Evolutionary conservation across 2,113 vertebrate species (phyloP).

Genomic region (rat (Rattus norvegicus)): DNA sequence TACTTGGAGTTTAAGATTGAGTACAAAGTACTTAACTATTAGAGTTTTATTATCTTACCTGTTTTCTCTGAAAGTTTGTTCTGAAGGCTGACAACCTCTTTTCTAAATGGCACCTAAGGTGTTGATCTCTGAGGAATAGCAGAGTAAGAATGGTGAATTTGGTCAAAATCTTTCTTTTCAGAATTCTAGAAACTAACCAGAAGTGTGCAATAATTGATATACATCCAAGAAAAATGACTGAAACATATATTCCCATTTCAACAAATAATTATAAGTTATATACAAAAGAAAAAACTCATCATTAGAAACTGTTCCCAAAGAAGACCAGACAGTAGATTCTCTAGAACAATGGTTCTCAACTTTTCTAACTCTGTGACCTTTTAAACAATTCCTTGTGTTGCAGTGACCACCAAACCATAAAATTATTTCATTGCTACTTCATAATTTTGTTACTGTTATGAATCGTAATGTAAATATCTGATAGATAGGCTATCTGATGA

Average conservation of each 20-base stretch:
- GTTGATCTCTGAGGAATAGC: not conserved
- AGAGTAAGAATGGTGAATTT: not conserved
- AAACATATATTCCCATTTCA: constrained; percentile 28
- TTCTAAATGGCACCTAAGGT: not conserved
- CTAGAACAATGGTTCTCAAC: not conserved
- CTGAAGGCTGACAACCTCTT: not conserved
- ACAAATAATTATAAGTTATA: not conserved
- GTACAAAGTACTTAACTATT: not conserved
- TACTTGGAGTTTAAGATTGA: not conserved
- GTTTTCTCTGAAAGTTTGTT: not conserved
- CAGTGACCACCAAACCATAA: not conserved
- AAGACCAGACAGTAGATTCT: not conserved
- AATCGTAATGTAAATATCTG: not conserved
- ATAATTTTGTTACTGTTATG: not conserved
- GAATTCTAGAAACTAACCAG: constrained; percentile 27
- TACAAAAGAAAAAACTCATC: not conserved
- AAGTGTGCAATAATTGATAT: not conserved
- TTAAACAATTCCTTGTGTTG: no score
- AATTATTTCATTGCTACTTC: not conserved
- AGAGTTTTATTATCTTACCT: not conserved
- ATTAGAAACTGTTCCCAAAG: not conserved
- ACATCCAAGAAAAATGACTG: constrained; percentile 4
- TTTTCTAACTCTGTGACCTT: not conserved
- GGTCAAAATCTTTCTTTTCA: not conserved
- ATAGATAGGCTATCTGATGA: not conserved